Evolutionary conservation across 2,113 vertebrate genomes (phyloP), one percentile per base, ranked within the genome.

Genomic region (Gavia stellata): DNA sequence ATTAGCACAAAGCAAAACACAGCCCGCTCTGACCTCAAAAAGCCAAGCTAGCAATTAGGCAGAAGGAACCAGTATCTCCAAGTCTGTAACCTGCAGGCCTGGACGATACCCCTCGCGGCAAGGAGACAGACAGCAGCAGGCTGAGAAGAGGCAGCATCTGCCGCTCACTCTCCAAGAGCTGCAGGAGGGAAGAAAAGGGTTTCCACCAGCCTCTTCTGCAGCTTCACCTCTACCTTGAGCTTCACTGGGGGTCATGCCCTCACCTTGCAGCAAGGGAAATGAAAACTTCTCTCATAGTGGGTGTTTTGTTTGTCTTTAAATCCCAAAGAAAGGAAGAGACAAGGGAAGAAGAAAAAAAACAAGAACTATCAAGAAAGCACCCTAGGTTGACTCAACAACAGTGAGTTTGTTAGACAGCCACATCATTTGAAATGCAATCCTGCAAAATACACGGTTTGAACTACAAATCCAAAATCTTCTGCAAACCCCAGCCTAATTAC

Each of bases 51-150:
- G 81, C 49, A 75, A 47, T 63, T 33, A 67, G 18, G 58, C 23
- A 81, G 61, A 66, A 71, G 42, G 8, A 95, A 75, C 18, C 13
- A 36, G 28, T 53, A 47, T 12, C 58, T 80, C 61, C 65, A 23
- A 59, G 85, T 20, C 45, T 42, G 26, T 38, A 52, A 71, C 61
- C 29, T 53, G 36, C 26, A n/a, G 52, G 28, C 45, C 55, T 58
- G 36, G 59, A 17, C 0, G 11, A 67, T 15, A 38, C 3, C 25
- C 17, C 17, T 73, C 29, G 13, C 0, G 1, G 53, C 26, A 26
- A 42, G 70, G 42, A 44, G 29, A 40, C 1, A 13, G 26, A 33
- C 19, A 52, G 40, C 1, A 0, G 36, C 36, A 21, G 42, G 68
- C 49, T 53, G n/a, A 58, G 38, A 25, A 38, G 45, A 18, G 47